Percentiles rank a stretch among this genome's conserved stretches.
phyloP scores from a whole-genome alignment of 2,113 vertebrate species.

The Pluvialis apricaria region DNA sequence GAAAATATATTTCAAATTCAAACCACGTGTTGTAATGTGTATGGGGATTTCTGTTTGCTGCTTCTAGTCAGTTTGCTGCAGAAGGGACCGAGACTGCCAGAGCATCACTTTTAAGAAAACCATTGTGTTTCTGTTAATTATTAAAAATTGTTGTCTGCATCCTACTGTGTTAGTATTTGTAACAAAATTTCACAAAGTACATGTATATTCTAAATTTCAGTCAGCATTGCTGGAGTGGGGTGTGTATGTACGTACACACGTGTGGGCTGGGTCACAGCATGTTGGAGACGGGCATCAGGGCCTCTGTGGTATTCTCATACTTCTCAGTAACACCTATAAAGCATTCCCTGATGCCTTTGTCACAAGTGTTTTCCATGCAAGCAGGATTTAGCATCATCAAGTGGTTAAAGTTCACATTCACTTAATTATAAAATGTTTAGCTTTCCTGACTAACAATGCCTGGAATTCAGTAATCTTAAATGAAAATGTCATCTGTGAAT shows the following conservation, averaged over 20 bases:
- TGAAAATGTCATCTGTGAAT: background rate
- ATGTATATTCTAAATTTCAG: background rate
- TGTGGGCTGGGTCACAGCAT: accelerated
- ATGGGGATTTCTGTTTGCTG: background rate
- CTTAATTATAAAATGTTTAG: background rate
- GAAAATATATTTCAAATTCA: background rate
- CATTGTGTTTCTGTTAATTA: background rate
- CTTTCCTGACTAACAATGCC: background rate
- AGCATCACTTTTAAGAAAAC: background rate
- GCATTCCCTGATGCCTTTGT: background rate
- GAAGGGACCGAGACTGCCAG: background rate
- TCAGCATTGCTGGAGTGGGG: background rate
- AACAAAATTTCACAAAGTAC: background rate
- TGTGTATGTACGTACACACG: accelerated
- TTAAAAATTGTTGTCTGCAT: background rate
- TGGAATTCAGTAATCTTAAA: background rate
- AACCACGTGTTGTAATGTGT: accelerated
- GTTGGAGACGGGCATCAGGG: too few species aligned
- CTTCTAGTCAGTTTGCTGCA: background rate
- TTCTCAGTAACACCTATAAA: background rate
- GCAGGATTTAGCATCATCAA: background rate
- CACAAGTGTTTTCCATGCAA: background rate
- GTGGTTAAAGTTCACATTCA: background rate
- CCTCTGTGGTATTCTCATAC: background rate
- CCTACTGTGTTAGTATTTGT: background rate